Evolutionary conservation across 1,140 invertebrate genomes (phyloP).

Genomic region (Neotoxoptera formosana): DNA sequence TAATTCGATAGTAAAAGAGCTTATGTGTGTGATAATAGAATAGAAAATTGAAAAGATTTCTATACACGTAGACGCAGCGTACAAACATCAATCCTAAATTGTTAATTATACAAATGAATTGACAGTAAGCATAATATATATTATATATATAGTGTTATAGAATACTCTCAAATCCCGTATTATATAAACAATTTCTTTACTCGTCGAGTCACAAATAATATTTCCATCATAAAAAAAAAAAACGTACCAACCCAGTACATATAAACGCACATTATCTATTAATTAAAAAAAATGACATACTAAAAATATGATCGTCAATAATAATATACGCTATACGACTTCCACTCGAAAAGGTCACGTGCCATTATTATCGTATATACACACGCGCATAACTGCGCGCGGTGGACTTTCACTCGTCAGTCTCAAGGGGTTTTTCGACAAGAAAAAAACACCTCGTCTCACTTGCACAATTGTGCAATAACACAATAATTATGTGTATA

Average conservation of each 20-base stretch:
- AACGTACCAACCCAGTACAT: neutral
- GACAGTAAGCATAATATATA: neutral
- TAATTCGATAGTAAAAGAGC: neutral
- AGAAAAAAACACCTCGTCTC: conserved; percentile 25
- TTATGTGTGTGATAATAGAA: neutral
- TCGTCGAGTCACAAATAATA: neutral
- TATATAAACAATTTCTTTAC: conserved; percentile 14
- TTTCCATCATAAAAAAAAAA: neutral
- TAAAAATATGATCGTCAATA: conserved; percentile 4
- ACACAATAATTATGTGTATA: neutral
- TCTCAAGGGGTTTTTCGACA: neutral
- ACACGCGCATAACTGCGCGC: neutral
- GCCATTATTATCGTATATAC: neutral
- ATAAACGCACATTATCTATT: neutral
- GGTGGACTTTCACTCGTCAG: conserved; percentile 34
- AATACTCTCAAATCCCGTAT: neutral
- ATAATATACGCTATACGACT: neutral
- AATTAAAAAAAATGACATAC: conserved; percentile 31
- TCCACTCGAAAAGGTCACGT: neutral
- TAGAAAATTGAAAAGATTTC: neutral
- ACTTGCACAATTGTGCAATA: neutral
- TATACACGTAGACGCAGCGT: neutral
- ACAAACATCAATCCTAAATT: neutral
- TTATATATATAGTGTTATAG: neutral
- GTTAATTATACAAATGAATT: neutral